Conservation (phyloP, 2,113 vertebrate genomes). For the Stegostoma tigrinum region DNA sequence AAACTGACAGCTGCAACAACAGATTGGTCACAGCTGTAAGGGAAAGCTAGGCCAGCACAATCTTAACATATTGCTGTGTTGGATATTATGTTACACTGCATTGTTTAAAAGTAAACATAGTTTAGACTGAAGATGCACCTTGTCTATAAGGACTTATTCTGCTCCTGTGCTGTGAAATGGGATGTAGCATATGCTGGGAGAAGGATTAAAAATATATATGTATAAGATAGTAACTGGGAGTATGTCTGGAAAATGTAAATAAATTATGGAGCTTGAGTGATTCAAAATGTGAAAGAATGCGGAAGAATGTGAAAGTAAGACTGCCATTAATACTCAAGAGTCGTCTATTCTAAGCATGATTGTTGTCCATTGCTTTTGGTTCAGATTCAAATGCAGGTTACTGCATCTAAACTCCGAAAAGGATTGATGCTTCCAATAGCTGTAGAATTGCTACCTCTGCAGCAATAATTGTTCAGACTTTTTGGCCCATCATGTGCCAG, state of each 20-base stretch:
- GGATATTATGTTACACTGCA: not conserved
- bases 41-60: not conserved
- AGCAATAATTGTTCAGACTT: not conserved
- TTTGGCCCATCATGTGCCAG: too few relatives aligned
- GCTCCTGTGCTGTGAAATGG: not conserved
- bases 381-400: not conserved
- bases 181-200: not conserved
- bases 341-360: not conserved
- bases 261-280: not conserved
- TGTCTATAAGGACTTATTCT: not conserved
- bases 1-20: not conserved
- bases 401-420: not conserved
- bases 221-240: not conserved
- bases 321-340: not conserved
- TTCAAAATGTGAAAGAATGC: not conserved
- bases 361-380: not conserved
- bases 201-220: not conserved
- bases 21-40: not conserved
- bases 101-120: not conserved
- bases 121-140: not conserved
- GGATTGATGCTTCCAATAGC: not conserved
- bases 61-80: not conserved
- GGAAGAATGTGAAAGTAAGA: too few relatives aligned
- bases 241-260: not conserved
- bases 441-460: not conserved